Evolutionary conservation across 2,888 invertebrate species (phyloP), one percentile per base, ranked within the genome.

Genomic region (Ennomos fuscantarius): DNA sequence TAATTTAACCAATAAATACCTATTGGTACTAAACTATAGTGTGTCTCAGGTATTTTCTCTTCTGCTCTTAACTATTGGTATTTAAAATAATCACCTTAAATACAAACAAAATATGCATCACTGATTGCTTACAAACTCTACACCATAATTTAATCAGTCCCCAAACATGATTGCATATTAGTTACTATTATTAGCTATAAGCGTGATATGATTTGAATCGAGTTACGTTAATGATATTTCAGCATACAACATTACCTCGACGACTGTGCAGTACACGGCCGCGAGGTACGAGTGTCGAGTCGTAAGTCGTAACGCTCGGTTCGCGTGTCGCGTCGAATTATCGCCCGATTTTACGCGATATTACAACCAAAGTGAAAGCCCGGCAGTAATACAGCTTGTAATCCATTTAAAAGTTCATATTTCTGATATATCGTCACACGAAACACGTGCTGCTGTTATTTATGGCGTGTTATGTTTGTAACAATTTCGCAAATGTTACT

Each of bases 271-370:
- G 31, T 13, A 33, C 41, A 41, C 39, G 15, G 13, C 46, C 24
- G 6, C 24, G 24, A 24, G 41, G 45, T 11, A 35, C 49, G 33
- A 31, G n/a, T n/a, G n/a, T n/a, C n/a, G n/a, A n/a, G n/a, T n/a
- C n/a, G n/a, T n/a, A n/a, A n/a, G 9, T 47, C 62, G 71, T 84
- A 84, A 86, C 78, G 76, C 65, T 49, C 37, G 57, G 62, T 78
- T 89, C 79, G 90, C 90, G 88, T 90, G 90, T 73, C 66, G 62
- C 55, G 50, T 66, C 76, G 60, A 80, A 84, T 86, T 82, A 86
- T 80, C 79, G 75, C 79, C 70, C 72, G 73, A 70, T 75, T 80
- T 74, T 74, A 76, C 75, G 70, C 72, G 71, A 72, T 81, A 78
- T 80, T 81, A 82, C 79, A 77, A 74, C 68, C 70, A 73, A 63